These are phyloP conservation scores for Raja brachyura DNA, from an alignment of 2,113 vertebrate species.

Conservation along the genomic window DNA sequence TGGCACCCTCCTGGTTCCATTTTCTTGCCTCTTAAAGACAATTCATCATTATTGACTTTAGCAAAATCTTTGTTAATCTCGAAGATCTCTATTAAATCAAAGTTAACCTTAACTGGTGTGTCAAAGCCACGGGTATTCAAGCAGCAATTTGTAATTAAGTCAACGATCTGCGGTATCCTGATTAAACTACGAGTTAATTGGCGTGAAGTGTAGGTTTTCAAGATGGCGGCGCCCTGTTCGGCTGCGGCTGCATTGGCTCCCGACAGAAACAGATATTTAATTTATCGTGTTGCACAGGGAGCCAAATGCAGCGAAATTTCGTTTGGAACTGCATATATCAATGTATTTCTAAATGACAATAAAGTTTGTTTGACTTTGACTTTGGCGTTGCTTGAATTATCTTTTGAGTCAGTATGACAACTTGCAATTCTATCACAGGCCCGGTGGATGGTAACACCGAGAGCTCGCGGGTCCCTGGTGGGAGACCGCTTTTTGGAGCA, in stretches of 20 bases:
- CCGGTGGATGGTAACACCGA: no score
- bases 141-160: background rate
- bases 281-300: no score
- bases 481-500: no score
- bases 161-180: background rate
- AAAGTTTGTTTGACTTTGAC: no score
- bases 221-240: no score
- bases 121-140: background rate
- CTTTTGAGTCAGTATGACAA: background rate
- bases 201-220: background rate
- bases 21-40: background rate
- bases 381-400: background rate
- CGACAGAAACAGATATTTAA: no score
- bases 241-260: no score
- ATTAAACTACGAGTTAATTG: background rate
- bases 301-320: no score
- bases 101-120: background rate
- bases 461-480: no score
- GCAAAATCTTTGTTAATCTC: background rate
- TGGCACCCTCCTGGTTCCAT: background rate
- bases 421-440: no score
- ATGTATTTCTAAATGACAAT: no score
- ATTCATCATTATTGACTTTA: background rate
- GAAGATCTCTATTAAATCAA: background rate
- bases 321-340: no score